Conservation (phyloP, 2,888 invertebrate genomes). For the Oscheius sp. region DNA sequence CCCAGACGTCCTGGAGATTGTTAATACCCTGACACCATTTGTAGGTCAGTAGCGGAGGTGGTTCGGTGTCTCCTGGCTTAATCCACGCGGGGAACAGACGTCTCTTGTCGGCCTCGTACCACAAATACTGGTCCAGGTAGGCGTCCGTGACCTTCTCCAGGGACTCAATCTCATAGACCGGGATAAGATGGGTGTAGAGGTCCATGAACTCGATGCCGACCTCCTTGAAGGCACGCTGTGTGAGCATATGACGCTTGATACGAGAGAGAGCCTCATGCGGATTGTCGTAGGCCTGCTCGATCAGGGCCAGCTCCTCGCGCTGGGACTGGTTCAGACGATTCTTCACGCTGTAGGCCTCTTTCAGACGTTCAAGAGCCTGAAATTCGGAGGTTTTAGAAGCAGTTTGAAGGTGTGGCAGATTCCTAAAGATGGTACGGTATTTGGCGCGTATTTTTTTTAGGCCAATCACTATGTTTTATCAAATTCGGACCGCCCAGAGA, state of each 20-base stretch:
- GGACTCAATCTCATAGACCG: slow-evolving; percentile 98
- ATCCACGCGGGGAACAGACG: slow-evolving; percentile 96
- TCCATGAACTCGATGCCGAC: slow-evolving; percentile 99
- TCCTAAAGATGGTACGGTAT: neutral
- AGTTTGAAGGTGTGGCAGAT: too few relatives aligned
- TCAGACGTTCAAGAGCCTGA: slow-evolving; percentile 84
- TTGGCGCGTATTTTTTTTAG: neutral
- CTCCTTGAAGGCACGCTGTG: slow-evolving; percentile 82
- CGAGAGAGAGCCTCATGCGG: slow-evolving; percentile 98
- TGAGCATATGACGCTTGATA: slow-evolving; percentile 97
- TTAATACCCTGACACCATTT: slow-evolving; percentile 90
- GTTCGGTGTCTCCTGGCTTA: slow-evolving; percentile 97
- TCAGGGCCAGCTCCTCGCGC: slow-evolving; percentile 95
- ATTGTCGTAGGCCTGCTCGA: slow-evolving; percentile 99
- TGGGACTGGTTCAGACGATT: slow-evolving; percentile 93
- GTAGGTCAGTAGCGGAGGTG: slow-evolving; percentile 84
- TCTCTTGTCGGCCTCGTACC: slow-evolving; percentile 97
- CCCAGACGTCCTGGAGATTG: slow-evolving; percentile 91
- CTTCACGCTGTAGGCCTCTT: slow-evolving; percentile 73
- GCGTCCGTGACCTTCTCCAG: slow-evolving; percentile 99
- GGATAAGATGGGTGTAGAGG: slow-evolving; percentile 96
- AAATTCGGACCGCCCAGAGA: too few relatives aligned
- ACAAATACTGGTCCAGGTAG: slow-evolving; percentile 97
- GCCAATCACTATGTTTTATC: too few relatives aligned
- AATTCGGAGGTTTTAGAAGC: neutral